phyloP scores from a whole-genome alignment of 2,797 vertebrate species.

The Lithobates sylvaticus region DNA sequence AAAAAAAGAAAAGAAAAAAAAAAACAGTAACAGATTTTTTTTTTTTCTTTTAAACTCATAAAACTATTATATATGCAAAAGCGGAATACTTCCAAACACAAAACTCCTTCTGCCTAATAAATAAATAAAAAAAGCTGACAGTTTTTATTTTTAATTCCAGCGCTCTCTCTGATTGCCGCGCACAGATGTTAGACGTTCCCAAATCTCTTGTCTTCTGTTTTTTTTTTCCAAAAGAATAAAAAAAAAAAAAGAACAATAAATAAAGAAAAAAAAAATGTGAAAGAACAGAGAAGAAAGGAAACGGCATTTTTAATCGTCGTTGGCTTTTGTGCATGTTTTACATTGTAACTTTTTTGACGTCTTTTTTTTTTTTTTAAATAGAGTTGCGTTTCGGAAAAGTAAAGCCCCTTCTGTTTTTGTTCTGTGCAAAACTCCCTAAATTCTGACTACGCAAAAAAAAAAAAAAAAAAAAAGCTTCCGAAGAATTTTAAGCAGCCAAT shows the following conservation, averaged over 20 bases:
- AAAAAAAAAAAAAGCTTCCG: neutral
- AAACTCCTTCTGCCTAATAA: no score
- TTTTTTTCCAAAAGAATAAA: neutral
- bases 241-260: no score
- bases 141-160: conserved; percentile 1
- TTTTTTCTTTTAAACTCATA: no score
- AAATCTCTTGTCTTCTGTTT: neutral
- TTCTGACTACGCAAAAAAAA: conserved; percentile 10
- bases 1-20: no score
- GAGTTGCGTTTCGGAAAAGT: neutral
- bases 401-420: conserved; percentile 2
- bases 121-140: no score
- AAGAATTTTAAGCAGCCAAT: conserved; percentile 56
- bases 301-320: conserved; percentile 14
- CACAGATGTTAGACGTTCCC: conserved; percentile 33
- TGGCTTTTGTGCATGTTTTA: neutral
- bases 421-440: conserved; percentile 21
- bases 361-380: neutral
- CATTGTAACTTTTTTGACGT: conserved; percentile 23
- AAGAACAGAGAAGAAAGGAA: neutral
- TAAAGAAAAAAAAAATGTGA: neutral
- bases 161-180: neutral
- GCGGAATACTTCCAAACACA: no score
- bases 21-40: no score
- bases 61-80: no score